Percentiles rank a stretch among this genome's conserved stretches.
Evolutionary conservation across 1,140 invertebrate genomes (phyloP).

Genomic region (Papilio helenus): DNA sequence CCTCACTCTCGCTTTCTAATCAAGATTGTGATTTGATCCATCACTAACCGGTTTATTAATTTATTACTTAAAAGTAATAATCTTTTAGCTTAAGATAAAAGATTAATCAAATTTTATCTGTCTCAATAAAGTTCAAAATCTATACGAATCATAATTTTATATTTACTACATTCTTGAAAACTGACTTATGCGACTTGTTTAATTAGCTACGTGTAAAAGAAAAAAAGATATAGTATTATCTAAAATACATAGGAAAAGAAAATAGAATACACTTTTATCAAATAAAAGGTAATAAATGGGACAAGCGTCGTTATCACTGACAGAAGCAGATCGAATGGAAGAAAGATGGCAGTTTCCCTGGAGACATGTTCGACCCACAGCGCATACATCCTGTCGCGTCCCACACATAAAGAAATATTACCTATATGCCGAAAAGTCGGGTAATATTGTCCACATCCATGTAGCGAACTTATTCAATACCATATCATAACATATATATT

Average conservation of each 20-base stretch:
- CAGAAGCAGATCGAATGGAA: conserved; percentile 56
- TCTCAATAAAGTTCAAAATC: not conserved
- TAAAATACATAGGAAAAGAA: not conserved
- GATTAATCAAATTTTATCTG: not conserved
- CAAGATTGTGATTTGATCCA: conserved; percentile 38
- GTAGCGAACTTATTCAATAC: not conserved
- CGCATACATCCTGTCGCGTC: conserved; percentile 23
- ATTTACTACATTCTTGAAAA: not conserved
- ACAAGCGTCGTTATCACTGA: conserved; percentile 57
- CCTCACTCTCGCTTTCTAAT: conserved; percentile 33
- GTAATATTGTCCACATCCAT: not conserved
- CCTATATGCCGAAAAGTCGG: not conserved
- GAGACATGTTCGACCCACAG: conserved; percentile 45
- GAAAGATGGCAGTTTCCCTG: conserved; percentile 57
- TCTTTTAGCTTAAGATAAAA: not conserved
- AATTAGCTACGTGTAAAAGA: not conserved
- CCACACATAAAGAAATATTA: conserved; percentile 21
- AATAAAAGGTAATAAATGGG: conserved; percentile 53
- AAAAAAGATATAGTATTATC: not conserved
- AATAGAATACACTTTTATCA: conserved; percentile 34
- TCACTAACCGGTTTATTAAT: conserved; percentile 36
- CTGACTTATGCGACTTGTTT: not conserved
- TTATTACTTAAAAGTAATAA: too few relatives aligned
- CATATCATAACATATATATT: not conserved
- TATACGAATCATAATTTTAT: not conserved